Conservation (phyloP, 92 coral and sea anemone genomes). For the Pocillopora grandis region DNA sequence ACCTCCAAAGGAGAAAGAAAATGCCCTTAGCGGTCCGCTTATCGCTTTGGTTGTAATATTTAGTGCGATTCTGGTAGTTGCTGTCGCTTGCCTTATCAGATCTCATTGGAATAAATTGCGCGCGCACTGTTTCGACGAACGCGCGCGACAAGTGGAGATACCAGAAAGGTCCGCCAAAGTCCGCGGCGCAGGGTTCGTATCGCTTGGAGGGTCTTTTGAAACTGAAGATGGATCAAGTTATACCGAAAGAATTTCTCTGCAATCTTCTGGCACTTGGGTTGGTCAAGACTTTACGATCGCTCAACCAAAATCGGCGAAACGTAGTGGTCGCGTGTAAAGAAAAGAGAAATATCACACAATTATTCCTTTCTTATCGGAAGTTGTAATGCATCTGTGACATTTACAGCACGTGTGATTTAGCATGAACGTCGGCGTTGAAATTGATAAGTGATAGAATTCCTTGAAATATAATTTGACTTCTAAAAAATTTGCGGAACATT, state of each 20-base stretch:
- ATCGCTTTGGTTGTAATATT: conserved; percentile 59
- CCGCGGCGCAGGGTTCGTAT: conserved; percentile 28
- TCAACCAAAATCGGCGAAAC: conserved; percentile 19
- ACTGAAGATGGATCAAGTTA: conserved; percentile 11
- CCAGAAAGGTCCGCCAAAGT: background rate
- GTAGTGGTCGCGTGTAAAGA: background rate
- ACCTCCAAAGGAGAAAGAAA: background rate
- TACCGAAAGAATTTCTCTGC: conserved; percentile 6
- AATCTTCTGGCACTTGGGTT: conserved; percentile 20
- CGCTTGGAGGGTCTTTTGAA: conserved; percentile 23
- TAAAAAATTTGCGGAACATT: too few relatives aligned
- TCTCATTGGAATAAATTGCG: conserved; percentile 48
- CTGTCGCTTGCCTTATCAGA: conserved; percentile 46
- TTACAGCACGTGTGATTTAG: too few relatives aligned
- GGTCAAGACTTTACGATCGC: conserved; percentile 35
- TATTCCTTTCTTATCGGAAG: background rate
- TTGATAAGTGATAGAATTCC: too few relatives aligned
- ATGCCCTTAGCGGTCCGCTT: conserved; percentile 42
- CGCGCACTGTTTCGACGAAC: conserved; percentile 1
- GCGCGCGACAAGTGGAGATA: conserved; percentile 10
- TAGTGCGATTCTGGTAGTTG: conserved; percentile 39
- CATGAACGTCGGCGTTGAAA: too few relatives aligned
- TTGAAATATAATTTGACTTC: too few relatives aligned
- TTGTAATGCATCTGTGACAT: too few relatives aligned
- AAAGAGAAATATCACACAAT: background rate